phyloP scores from a whole-genome alignment of 2,113 vertebrate species.

The Apteryx mantelli region DNA sequence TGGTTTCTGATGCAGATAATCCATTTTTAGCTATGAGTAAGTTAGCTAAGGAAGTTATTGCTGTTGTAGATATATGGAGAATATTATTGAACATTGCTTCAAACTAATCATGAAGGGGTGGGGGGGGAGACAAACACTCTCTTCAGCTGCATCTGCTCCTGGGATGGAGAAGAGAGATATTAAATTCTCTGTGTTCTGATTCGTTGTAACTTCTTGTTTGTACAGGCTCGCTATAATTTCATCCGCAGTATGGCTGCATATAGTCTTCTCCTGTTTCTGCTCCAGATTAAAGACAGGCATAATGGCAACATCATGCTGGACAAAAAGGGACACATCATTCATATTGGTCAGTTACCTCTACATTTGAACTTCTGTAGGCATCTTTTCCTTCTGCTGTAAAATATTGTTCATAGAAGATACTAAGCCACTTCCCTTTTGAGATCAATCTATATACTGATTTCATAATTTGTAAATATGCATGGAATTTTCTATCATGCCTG shows the following conservation, averaged over 20 bases:
- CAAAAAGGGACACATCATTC: conserved; percentile 95
- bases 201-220: background rate
- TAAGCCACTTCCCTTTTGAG: background rate
- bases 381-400: background rate
- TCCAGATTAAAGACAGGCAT: conserved; percentile 97
- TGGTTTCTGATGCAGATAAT: conserved; percentile 8
- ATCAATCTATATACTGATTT: background rate
- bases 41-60: background rate
- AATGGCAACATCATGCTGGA: conserved; percentile 99
- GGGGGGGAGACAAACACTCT: background rate
- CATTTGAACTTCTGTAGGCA: background rate
- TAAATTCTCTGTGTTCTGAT: background rate
- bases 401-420: background rate
- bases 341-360: conserved; percentile 85
- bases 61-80: background rate
- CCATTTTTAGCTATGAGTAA: background rate
- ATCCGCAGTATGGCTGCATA: conserved; percentile 99
- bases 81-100: background rate
- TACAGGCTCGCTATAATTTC: conserved; percentile 96
- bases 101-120: background rate
- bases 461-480: background rate
- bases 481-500: background rate
- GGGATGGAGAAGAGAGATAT: background rate
- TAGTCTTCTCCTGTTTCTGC: conserved; percentile 93
- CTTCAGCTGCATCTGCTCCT: background rate